These are phyloP conservation scores for Nomada goodeniana DNA, from an alignment of 2,888 invertebrate genomes.

Conservation along the genomic window DNA sequence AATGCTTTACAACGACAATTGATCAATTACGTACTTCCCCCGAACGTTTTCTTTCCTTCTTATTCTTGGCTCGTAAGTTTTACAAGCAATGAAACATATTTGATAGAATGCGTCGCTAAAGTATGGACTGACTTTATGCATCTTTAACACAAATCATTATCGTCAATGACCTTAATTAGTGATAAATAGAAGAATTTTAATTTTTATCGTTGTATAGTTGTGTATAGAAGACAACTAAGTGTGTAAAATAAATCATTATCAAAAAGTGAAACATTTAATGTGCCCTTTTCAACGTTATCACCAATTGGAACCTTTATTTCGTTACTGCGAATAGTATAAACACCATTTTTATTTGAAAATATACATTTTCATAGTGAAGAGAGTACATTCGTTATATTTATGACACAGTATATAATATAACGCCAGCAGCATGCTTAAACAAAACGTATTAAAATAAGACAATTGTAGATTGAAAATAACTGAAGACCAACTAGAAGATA, in stretches of 20 bases:
- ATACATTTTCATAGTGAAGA: conserved; percentile 68
- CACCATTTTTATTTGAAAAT: conserved; percentile 76
- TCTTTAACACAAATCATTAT: conserved; percentile 71
- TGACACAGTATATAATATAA: conserved; percentile 19
- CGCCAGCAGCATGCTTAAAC: not conserved
- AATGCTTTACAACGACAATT: conserved; percentile 45
- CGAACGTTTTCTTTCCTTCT: conserved; percentile 17
- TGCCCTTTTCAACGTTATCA: not conserved
- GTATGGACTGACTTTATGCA: conserved; percentile 70
- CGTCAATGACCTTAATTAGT: conserved; percentile 71
- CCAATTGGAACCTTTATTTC: not conserved
- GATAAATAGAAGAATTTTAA: conserved; percentile 76
- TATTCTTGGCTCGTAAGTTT: conserved; percentile 40
- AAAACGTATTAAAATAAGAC: not conserved
- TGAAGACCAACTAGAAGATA: not conserved
- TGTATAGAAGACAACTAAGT: conserved; percentile 83
- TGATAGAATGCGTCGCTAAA: conserved; percentile 52
- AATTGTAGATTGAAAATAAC: not conserved
- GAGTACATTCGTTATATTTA: conserved; percentile 39
- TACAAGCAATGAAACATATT: conserved; percentile 55
- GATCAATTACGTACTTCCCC: conserved; percentile 24
- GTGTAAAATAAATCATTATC: conserved; percentile 83
- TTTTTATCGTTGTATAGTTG: conserved; percentile 84
- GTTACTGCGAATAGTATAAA: conserved; percentile 61
- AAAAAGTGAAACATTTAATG: conserved; percentile 60